These are phyloP conservation scores for Philotrypesis tridentata DNA, from an alignment of 1,140 invertebrate genomes.

Conservation along the genomic window DNA sequence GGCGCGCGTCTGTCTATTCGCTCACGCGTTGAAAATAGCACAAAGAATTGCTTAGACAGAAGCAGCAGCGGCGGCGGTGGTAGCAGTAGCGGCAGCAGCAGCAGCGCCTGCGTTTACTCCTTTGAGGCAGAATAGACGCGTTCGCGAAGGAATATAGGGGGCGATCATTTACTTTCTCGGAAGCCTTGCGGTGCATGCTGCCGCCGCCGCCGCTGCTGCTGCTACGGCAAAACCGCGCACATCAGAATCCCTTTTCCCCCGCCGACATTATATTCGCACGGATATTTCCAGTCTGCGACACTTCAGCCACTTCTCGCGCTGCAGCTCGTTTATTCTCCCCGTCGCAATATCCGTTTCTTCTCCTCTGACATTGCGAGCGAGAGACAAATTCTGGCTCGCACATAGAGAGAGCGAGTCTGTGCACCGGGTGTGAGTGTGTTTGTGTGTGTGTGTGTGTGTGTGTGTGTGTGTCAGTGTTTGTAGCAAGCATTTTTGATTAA, in stretches of 20 bases:
- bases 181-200: background rate
- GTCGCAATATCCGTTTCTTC: conserved; percentile 29
- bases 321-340: background rate
- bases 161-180: conserved; percentile 7
- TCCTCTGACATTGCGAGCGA: background rate
- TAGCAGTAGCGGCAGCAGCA: no score
- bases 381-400: background rate
- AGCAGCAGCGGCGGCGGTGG: no score
- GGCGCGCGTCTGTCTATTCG: background rate
- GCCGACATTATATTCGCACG: background rate
- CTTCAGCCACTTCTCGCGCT: background rate
- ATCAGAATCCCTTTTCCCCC: conserved; percentile 20
- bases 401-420: background rate
- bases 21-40: background rate
- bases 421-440: no score
- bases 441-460: no score
- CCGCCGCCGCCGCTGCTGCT: no score
- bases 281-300: conserved; percentile 29
- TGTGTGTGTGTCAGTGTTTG: no score
- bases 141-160: background rate
- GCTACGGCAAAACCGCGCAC: background rate
- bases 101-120: background rate
- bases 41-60: background rate
- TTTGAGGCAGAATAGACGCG: background rate
- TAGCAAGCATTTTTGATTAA: background rate